Evolutionary conservation across 2,888 invertebrate genomes (phyloP).

Genomic region (Cantharis lateralis): DNA sequence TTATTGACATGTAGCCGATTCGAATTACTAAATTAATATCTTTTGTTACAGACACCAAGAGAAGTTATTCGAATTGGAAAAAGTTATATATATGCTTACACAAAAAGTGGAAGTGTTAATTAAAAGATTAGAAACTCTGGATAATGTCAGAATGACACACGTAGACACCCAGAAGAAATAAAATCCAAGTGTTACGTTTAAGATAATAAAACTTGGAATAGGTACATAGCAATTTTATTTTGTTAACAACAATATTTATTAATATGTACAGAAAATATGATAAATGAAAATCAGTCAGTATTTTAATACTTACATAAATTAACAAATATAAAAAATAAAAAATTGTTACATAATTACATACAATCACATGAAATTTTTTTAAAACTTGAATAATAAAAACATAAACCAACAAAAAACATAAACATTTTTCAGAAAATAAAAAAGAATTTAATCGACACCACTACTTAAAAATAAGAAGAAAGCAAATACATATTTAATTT

Average conservation of each 20-base stretch:
- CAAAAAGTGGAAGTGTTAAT: slow-evolving; percentile 40
- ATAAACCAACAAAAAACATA: not conserved
- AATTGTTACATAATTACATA: not conserved
- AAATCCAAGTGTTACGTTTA: not conserved
- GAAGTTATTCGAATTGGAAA: slow-evolving; percentile 44
- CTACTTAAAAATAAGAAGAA: not conserved
- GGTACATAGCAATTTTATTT: slow-evolving; percentile 18
- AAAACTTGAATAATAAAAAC: not conserved
- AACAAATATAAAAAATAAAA: not conserved
- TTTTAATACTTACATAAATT: slow-evolving; percentile 26
- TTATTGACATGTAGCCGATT: too few species aligned
- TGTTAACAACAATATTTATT: slow-evolving; percentile 10
- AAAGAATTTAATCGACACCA: not conserved
- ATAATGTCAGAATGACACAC: slow-evolving; percentile 23
- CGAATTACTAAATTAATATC: too few species aligned
- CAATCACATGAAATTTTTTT: not conserved
- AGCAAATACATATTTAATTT: not conserved
- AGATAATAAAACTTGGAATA: not conserved
- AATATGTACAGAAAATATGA: slow-evolving; percentile 34
- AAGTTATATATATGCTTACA: slow-evolving; percentile 38
- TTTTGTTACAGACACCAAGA: slow-evolving; percentile 45
- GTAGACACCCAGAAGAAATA: not conserved
- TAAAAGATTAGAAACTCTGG: slow-evolving; percentile 41
- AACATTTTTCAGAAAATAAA: not conserved
- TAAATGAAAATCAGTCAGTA: slow-evolving; percentile 31